phyloP scores from a whole-genome alignment of 2,888 invertebrate species.

The Stenodema calcarata region DNA sequence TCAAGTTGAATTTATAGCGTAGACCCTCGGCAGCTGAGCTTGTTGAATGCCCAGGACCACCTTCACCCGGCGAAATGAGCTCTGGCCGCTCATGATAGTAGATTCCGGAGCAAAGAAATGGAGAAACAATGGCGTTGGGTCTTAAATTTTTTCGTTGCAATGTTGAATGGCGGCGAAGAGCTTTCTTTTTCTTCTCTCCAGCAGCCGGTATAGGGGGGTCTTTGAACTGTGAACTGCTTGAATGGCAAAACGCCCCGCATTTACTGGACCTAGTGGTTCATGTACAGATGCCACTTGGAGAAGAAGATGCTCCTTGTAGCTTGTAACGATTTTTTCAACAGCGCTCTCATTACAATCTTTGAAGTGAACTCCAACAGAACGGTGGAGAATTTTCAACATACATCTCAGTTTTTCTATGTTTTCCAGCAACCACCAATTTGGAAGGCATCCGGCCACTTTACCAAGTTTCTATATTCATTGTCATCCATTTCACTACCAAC shows the following conservation, averaged over 20 bases:
- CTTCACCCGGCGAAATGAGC: not conserved
- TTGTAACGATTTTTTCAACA: not conserved
- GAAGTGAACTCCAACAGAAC: too few relatives aligned
- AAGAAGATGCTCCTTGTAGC: not conserved
- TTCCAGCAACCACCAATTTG: too few relatives aligned
- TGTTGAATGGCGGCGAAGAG: not conserved
- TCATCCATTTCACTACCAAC: too few relatives aligned
- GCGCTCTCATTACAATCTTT: not conserved
- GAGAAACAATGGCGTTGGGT: not conserved
- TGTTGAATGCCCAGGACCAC: not conserved
- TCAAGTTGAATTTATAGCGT: not conserved
- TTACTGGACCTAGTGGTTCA: not conserved
- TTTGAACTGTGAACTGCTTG: not conserved
- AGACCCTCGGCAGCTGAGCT: not conserved
- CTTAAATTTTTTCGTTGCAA: not conserved
- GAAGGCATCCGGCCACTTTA: too few relatives aligned
- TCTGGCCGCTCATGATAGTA: not conserved
- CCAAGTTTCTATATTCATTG: too few relatives aligned
- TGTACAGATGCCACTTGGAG: not conserved
- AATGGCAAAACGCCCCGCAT: constrained; percentile 4
- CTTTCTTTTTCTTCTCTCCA: not conserved
- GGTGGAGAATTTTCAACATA: too few relatives aligned
- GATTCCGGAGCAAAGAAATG: not conserved
- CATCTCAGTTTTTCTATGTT: too few relatives aligned
- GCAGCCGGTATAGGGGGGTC: not conserved